These are phyloP conservation scores for Phaetusa simplex DNA, from an alignment of 2,113 vertebrate species.

Conservation along the genomic window DNA sequence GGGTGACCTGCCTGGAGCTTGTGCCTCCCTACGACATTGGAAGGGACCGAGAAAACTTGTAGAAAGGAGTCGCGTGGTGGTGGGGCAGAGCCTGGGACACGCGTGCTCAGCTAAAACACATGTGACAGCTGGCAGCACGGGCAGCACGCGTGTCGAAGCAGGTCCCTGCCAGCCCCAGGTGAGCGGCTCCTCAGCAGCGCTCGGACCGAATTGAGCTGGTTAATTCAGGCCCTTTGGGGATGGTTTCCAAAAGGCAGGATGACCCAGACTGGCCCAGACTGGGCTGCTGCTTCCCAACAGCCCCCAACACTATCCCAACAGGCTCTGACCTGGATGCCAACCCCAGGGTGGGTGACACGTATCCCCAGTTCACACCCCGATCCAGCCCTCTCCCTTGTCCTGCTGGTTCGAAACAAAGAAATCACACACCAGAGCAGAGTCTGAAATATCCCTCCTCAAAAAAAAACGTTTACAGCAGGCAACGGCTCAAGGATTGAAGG, in stretches of 20 bases:
- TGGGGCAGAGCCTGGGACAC: not conserved
- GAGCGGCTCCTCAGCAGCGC: not conserved
- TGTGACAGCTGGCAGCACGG: rapidly evolving
- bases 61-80: not conserved
- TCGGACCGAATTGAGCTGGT: not conserved
- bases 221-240: not conserved
- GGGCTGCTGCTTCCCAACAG: not conserved
- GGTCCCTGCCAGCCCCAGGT: not conserved
- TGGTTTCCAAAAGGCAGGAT: not conserved
- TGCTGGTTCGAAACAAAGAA: not conserved
- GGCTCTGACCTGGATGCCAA: not conserved
- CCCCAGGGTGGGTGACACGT: not conserved
- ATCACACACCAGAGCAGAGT: not conserved
- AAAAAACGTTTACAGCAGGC: not conserved
- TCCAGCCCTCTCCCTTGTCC: not conserved
- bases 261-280: not conserved
- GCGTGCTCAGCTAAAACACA: not conserved
- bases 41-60: not conserved
- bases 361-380: not conserved
- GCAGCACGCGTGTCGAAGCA: not conserved
- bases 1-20: not conserved
- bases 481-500: rapidly evolving
- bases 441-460: not conserved
- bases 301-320: not conserved
- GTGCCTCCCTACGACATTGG: not conserved